Conservation (phyloP, 2,113 vertebrate genomes). For the Pterocles orientalis region DNA sequence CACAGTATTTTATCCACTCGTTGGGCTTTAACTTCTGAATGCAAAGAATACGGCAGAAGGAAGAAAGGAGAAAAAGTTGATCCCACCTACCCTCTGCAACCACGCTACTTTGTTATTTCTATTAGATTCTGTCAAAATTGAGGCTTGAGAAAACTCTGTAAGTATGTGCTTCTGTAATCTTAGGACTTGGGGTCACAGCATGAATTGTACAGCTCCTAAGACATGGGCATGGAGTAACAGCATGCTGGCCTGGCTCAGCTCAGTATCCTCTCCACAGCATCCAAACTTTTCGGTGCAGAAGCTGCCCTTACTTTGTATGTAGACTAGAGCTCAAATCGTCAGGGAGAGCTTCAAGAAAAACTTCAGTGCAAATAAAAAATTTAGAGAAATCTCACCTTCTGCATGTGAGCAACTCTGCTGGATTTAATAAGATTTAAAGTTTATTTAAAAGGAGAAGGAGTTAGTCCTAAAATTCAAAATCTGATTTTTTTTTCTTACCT, state of each 20-base stretch:
- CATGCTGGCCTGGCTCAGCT: background rate
- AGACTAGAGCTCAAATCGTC: background rate
- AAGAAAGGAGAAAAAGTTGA: background rate
- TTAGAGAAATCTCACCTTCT: background rate
- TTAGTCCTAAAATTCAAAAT: background rate
- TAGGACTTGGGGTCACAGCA: background rate
- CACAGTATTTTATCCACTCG: fast-evolving
- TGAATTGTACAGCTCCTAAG: background rate
- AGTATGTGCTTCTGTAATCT: background rate
- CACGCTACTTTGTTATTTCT: background rate
- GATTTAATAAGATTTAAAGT: background rate
- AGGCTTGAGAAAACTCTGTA: background rate
- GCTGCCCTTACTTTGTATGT: background rate
- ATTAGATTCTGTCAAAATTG: background rate
- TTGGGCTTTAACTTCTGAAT: background rate
- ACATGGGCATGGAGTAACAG: background rate
- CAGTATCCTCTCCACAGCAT: background rate
- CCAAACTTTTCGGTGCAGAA: background rate
- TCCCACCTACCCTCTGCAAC: background rate
- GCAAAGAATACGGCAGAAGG: background rate
- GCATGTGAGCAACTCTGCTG: background rate
- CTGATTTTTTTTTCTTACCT: background rate
- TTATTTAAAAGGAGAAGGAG: background rate
- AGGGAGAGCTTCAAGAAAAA: background rate
- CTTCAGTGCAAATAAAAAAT: background rate